phyloP scores from a whole-genome alignment of 2,888 invertebrate genomes.

The Prionchulus punctatus region DNA sequence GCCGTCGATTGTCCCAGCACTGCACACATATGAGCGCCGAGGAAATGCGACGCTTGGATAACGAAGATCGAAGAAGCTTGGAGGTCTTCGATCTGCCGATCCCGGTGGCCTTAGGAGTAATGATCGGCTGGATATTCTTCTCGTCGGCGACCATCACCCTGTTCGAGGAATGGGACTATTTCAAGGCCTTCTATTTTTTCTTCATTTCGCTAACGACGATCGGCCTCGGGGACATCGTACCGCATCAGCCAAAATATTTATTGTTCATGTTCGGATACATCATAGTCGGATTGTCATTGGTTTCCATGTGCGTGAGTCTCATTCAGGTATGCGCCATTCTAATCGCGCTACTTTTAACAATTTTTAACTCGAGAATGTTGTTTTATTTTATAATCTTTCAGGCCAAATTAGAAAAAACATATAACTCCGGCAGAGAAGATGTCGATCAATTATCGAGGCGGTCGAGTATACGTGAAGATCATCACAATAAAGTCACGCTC shows the following conservation, averaged over 20 bases:
- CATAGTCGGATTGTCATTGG: slow-evolving; percentile 82
- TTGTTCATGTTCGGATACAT: slow-evolving; percentile 79
- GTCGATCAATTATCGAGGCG: too few species aligned
- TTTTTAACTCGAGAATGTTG: not conserved
- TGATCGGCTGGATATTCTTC: slow-evolving; percentile 65
- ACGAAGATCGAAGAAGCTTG: slow-evolving; percentile 21
- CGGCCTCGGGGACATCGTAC: slow-evolving; percentile 31
- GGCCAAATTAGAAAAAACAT: slow-evolving; percentile 23
- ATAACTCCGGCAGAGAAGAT: slow-evolving; percentile 18
- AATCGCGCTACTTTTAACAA: not conserved
- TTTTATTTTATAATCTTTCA: too few species aligned
- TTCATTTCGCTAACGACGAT: slow-evolving; percentile 47
- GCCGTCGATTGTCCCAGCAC: slow-evolving; percentile 23
- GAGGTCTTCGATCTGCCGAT: slow-evolving; percentile 89
- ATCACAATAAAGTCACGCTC: not conserved
- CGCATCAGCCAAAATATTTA: slow-evolving; percentile 63
- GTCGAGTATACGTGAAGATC: too few species aligned
- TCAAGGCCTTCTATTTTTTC: slow-evolving; percentile 86
- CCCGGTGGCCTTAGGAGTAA: slow-evolving; percentile 63
- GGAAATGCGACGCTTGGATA: slow-evolving; percentile 23
- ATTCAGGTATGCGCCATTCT: slow-evolving; percentile 58
- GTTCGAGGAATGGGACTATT: slow-evolving; percentile 59
- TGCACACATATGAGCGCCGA: slow-evolving; percentile 26
- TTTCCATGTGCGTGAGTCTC: slow-evolving; percentile 92
- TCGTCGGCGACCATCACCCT: slow-evolving; percentile 55